Evolutionary conservation across 2,888 invertebrate genomes (phyloP).

Genomic region (Drosophila ezoana): DNA sequence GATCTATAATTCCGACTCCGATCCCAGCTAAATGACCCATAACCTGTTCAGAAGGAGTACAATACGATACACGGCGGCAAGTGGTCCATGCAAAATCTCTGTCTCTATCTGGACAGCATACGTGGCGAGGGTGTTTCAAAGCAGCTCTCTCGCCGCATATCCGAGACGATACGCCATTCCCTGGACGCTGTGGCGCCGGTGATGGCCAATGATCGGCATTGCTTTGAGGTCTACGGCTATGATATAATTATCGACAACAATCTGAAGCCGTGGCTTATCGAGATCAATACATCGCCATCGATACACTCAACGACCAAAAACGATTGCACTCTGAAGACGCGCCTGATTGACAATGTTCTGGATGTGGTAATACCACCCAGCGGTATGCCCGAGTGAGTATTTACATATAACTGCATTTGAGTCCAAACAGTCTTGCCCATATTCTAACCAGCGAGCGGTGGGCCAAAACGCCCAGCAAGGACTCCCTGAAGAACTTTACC

Average conservation of each 20-base stretch:
- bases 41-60: slow-evolving; percentile 89
- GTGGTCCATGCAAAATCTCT: slow-evolving; percentile 95
- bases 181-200: slow-evolving; percentile 96
- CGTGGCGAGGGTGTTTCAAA: slow-evolving; percentile 95
- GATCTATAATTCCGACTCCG: neutral
- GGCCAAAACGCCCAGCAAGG: slow-evolving; percentile 91
- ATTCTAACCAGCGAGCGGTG: slow-evolving; percentile 87
- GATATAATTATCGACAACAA: slow-evolving; percentile 98
- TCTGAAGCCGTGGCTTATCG: slow-evolving; percentile 96
- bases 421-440: neutral
- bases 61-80: slow-evolving; percentile 97
- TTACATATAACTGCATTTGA: neutral
- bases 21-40: neutral
- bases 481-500: slow-evolving; percentile 91
- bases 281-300: slow-evolving; percentile 97
- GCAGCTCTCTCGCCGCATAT: slow-evolving; percentile 94
- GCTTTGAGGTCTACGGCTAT: slow-evolving; percentile 93
- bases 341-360: slow-evolving; percentile 96
- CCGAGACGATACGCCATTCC: slow-evolving; percentile 96
- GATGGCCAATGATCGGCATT: slow-evolving; percentile 95
- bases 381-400: slow-evolving; percentile 90
- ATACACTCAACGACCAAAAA: slow-evolving; percentile 97
- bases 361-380: slow-evolving; percentile 95
- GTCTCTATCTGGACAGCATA: slow-evolving; percentile 95
- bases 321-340: slow-evolving; percentile 96